Evolutionary conservation across 2,113 vertebrate species (phyloP), one percentile per base, ranked within the genome.

Genomic region (Pedetes capensis): DNA sequence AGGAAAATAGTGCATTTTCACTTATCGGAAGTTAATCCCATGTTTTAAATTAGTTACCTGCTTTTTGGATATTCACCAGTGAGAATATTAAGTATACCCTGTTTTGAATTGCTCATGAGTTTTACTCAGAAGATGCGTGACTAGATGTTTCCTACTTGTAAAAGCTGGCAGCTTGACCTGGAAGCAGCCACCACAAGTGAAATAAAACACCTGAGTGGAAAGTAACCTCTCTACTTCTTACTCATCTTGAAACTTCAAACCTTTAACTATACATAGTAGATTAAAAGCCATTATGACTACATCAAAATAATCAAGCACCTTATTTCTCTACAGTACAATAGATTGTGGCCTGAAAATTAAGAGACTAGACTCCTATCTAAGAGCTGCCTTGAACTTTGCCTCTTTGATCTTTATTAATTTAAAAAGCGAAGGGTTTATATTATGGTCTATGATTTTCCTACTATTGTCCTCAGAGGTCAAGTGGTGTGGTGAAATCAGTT

Each of bases 171-270:
- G 11, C 5, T 13, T 37, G 32, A 89, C 23, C 1, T 44, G 59
- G 49, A 76, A 64, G 47, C n/a, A 81, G 25, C 47, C 16, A 71
- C 17, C 14, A 55, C 6, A 59, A 27, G 64, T 93, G 55, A 93
- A 95, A 82, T 76, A 71, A 90, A 92, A 82, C 29, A 88, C 29
- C 37, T 74, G 9, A 22, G n/a, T 85, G 47, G 96, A 95, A 88
- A 94, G 78, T 44, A 76, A 51, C 7, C 22, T 25, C 8, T 61
- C 29, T 90, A 27, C 25, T 69, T 59, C 66, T 44, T 89, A 64
- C 13, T 90, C 76, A 78, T 63, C 39, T 27, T 84, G 76, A 84
- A 94, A 87, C 51, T 55, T 71, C 64, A 86, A 78, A 69, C 80
- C 27, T 78, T 71, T 32, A 79, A 57, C 59, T 71, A 1, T 49